Base-by-base conservation (phyloP, 1,140 invertebrate species). In the Gonioctena quinquepunctata region DNA sequence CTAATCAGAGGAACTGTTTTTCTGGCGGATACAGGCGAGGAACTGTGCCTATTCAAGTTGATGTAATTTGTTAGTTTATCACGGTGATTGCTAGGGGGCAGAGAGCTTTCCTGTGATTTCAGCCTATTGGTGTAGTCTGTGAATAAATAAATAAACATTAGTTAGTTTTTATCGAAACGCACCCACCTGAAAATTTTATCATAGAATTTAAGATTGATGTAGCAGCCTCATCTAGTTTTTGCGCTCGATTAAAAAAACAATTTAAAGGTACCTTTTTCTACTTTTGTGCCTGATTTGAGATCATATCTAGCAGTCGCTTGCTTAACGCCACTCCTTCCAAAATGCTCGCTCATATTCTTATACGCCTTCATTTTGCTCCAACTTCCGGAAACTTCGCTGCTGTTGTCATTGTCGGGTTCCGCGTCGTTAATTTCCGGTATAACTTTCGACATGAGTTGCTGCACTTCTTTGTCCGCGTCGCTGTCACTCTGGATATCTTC, bases 401-500 rank as follows among this genome's bases (percentile, higher is more conserved):
- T 77, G 26, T 75, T 77, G 25, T 80, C 76, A 27, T 74, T 70
- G 11, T 50, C 57, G 21, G 42, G 7, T 25, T 56, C 66, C 49
- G 56, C 18, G 19, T 70, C 61, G 21, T 48, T 54, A 22, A 68
- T 63, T 16, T 27, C 25, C 18, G 73, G 70, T 7, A 59, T 60
- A 27, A 72, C 70, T 25, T 65, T 66, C 26, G 77, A 79, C 81
- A 84, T 83, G 64, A 83, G 76, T 11, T 74, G 80, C 69, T 83
- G 78, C 2, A 85, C 83, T 76, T 85, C 84, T 66, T 84, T 83
- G 61, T 85, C 84, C 0, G 83, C 83, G 42, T 84, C 79, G 64
- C 80, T 81, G 66, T 81, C 75, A 56, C 81, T 84, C 7, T 76
- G 70, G 8, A 79, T 76, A 28, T 82, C 81, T 60, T 83, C 82